Evolutionary conservation across 2,888 invertebrate genomes (phyloP).

Genomic region (Notocelia uddmanniana): DNA sequence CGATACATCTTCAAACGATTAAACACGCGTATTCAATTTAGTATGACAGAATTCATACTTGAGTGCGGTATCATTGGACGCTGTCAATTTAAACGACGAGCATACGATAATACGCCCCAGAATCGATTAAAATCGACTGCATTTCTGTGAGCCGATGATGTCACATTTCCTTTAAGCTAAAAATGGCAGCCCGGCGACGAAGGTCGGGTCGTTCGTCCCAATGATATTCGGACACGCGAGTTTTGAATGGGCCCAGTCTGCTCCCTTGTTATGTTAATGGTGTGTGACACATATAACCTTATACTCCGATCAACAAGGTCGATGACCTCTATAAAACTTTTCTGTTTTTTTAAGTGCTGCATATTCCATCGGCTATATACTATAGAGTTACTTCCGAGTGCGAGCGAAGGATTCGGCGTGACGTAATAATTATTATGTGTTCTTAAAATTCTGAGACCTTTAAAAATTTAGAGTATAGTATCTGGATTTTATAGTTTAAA

Average conservation of each 20-base stretch:
- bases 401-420: too few relatives aligned
- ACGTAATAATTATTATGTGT: too few relatives aligned
- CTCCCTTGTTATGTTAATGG: slow-evolving; percentile 69
- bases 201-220: slow-evolving; percentile 61
- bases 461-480: too few relatives aligned
- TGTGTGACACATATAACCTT: slow-evolving; percentile 50
- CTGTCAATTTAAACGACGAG: neutral
- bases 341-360: slow-evolving; percentile 31
- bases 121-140: slow-evolving; percentile 24
- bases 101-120: slow-evolving; percentile 1
- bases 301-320: slow-evolving; percentile 10
- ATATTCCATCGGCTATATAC: too few relatives aligned
- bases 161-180: slow-evolving; percentile 51
- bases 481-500: too few relatives aligned
- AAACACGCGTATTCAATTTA: neutral
- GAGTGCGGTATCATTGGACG: neutral
- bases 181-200: slow-evolving; percentile 57
- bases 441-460: too few relatives aligned
- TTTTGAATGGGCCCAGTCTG: slow-evolving; percentile 51
- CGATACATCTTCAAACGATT: neutral
- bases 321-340: neutral
- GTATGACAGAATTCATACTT: neutral
- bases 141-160: slow-evolving; percentile 55
- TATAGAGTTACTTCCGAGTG: too few relatives aligned
- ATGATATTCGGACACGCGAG: slow-evolving; percentile 54